Conservation (phyloP, 1,140 invertebrate species). For the Scaptodrosophila lebanonensis region DNA sequence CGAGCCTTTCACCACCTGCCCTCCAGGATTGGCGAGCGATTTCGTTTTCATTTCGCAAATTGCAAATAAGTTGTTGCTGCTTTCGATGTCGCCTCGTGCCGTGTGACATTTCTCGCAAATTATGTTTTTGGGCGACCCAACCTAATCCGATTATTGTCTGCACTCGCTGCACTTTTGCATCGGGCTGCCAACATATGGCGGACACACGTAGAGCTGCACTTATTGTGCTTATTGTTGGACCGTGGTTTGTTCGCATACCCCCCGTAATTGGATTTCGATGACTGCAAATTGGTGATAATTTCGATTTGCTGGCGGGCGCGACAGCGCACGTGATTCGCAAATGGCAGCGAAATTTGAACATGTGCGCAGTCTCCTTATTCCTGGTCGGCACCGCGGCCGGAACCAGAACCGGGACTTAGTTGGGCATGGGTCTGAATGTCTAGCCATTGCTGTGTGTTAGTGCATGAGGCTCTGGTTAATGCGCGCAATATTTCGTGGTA, state of each 20-base stretch:
- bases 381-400: constrained; percentile 57
- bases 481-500: too few species aligned
- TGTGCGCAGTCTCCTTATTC: constrained; percentile 51
- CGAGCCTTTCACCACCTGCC: neutral
- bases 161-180: constrained; percentile 42
- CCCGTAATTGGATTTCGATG: constrained; percentile 76
- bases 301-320: constrained; percentile 60
- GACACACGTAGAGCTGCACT: constrained; percentile 19
- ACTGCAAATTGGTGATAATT: constrained; percentile 77
- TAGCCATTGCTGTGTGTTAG: too few species aligned
- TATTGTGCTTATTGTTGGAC: constrained; percentile 35
- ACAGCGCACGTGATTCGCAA: constrained; percentile 56
- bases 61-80: constrained; percentile 59
- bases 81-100: constrained; percentile 39
- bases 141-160: constrained; percentile 73
- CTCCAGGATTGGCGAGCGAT: neutral
- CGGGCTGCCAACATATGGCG: constrained; percentile 52
- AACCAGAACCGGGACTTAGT: too few species aligned
- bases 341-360: constrained; percentile 52
- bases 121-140: constrained; percentile 58
- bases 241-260: constrained; percentile 32
- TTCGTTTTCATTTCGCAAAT: constrained; percentile 64
- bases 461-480: too few species aligned
- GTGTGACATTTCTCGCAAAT: constrained; percentile 75
- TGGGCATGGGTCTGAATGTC: too few species aligned